Evolutionary conservation across 2,888 invertebrate genomes (phyloP).

Genomic region (Flexamia atlantica): DNA sequence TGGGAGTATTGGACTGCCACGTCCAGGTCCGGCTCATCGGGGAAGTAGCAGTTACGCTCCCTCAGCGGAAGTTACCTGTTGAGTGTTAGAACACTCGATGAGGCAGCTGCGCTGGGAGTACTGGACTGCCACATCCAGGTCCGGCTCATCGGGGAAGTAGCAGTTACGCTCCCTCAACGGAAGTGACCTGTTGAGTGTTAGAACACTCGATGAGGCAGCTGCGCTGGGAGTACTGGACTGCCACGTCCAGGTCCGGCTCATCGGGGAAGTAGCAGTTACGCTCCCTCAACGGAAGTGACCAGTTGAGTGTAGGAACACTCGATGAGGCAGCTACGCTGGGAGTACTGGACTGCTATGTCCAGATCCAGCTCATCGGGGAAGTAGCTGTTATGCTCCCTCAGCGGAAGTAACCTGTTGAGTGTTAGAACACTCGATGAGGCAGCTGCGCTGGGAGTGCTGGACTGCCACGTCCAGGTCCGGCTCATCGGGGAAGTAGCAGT

Average conservation of each 20-base stretch:
- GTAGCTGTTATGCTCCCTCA: constrained; percentile 47
- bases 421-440: constrained; percentile 70
- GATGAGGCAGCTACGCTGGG: constrained; percentile 70
- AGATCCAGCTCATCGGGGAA: constrained; percentile 70
- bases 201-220: constrained; percentile 71
- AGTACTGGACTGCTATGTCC: constrained; percentile 67
- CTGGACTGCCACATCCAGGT: constrained; percentile 66
- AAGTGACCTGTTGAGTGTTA: constrained; percentile 60
- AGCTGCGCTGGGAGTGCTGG: constrained; percentile 69
- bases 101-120: constrained; percentile 70
- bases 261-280: constrained; percentile 68
- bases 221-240: constrained; percentile 68
- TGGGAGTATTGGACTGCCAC: constrained; percentile 68
- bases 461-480: constrained; percentile 66
- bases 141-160: constrained; percentile 70
- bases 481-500: constrained; percentile 69
- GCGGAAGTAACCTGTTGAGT: constrained; percentile 61
- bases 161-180: not conserved
- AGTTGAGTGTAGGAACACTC: constrained; percentile 68
- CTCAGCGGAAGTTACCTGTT: not conserved
- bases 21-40: constrained; percentile 68
- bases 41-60: constrained; percentile 66
- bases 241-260: constrained; percentile 67
- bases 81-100: constrained; percentile 67
- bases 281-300: not conserved